Base-by-base conservation (phyloP, 2,113 vertebrate genomes). In the Smithornis capensis region DNA sequence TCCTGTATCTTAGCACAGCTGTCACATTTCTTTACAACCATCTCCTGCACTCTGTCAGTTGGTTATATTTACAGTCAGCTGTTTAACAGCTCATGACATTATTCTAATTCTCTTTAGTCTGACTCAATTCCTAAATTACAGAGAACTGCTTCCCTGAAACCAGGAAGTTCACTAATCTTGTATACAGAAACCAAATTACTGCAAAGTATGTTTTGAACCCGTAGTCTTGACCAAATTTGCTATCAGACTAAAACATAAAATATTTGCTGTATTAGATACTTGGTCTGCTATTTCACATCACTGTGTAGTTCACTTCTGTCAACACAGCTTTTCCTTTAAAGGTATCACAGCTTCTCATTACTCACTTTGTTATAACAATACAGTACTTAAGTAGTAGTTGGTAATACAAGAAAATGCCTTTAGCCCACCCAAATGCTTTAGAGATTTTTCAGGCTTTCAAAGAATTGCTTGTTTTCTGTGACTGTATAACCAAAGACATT, bases 121-220 rank as follows among this genome's bases (percentile, higher is more conserved):
- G 95, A 96, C 80, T 95, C 90, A 91, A 89, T 88, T 94, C 76
- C 79, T 80, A 79, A 96, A 91, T 94, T 93, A 89, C 83, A 94
- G 57, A 81, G 68, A 88, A 84, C 57, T 42, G 35, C 83, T 94
- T 96, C 85, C 87, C 81, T 82, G 65, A 92, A 96, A 95, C 63
- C 77, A 93, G 88, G 92, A 96, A 96, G 93, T 94, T 89, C 70
- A 88, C 64, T 79, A 75, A 17, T 90, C 70, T 78, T 56, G 53
- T 86, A 80, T 10, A 75, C 63, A 82, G 42, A 85, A 95, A 84
- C 8, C 59, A 87, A 91, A 87, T 83, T 87, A 86, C 67, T 87
- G 47, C 80, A 87, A 93, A 96, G 29, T 33, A 28, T 25, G 37
- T 75, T 93, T 93, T 74, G 64, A 83, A 52, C 45, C n/a, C 77